Evolutionary conservation across 2,113 vertebrate genomes (phyloP).

Genomic region (Gopherus evgoodei): DNA sequence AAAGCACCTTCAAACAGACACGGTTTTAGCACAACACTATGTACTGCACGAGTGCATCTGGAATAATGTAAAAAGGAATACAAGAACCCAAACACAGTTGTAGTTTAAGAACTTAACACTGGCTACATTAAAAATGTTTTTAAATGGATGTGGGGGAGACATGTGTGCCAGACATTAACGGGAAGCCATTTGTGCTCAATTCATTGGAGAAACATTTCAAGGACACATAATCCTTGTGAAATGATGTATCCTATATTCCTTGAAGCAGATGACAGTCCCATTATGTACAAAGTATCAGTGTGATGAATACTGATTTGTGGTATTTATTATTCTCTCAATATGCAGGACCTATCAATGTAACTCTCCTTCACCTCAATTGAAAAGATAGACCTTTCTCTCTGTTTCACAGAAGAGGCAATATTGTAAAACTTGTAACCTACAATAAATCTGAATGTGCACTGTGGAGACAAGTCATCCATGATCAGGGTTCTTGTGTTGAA

Average conservation of each 20-base stretch:
- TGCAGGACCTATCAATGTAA: not conserved
- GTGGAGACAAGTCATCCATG: not conserved
- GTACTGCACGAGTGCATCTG: not conserved
- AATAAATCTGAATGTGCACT: not conserved
- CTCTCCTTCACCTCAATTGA: not conserved
- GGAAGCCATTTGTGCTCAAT: slow-evolving; percentile 44
- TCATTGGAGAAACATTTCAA: slow-evolving; percentile 44
- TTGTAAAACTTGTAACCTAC: not conserved
- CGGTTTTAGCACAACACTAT: not conserved
- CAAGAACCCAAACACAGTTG: not conserved
- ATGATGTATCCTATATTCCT: slow-evolving; percentile 48
- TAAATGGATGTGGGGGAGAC: not conserved
- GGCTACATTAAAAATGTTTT: not conserved
- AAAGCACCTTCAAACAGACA: not conserved
- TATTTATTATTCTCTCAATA: slow-evolving; percentile 1
- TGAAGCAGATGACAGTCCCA: slow-evolving; percentile 46
- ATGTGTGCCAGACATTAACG: slow-evolving; percentile 45
- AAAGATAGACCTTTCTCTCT: not conserved
- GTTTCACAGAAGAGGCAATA: not conserved
- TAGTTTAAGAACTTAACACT: not conserved
- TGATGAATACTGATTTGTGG: slow-evolving; percentile 49
- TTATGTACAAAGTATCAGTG: slow-evolving; percentile 37
- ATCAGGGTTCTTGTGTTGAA: slow-evolving; percentile 33
- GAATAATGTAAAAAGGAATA: not conserved
- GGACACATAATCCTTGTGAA: slow-evolving; percentile 56